These are phyloP conservation scores for Battus philenor DNA, from an alignment of 1,140 invertebrate genomes.

Conservation along the genomic window DNA sequence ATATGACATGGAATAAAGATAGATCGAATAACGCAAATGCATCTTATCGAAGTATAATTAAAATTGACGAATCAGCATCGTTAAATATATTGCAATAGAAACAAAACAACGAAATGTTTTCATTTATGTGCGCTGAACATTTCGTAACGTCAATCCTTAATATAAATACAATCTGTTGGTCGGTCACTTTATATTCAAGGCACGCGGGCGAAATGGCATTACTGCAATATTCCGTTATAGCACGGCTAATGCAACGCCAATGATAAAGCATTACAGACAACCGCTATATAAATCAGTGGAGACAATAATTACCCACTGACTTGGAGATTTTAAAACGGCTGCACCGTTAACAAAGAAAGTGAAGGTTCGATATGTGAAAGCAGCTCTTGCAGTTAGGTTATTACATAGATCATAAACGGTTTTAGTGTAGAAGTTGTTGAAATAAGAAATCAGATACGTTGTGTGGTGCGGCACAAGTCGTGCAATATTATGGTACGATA, in stretches of 20 bases:
- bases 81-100: no score
- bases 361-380: constrained; percentile 6
- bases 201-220: constrained; percentile 5
- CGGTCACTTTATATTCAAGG: constrained; percentile 7
- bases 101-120: no score
- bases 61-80: no score
- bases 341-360: constrained; percentile 5
- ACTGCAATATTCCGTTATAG: background rate
- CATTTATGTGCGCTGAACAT: no score
- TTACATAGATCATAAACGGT: no score
- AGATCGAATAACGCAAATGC: no score
- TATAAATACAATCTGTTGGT: constrained; percentile 8
- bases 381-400: background rate
- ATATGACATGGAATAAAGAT: no score
- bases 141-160: background rate
- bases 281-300: constrained; percentile 10
- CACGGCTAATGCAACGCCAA: constrained; percentile 8
- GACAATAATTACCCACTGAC: constrained; percentile 5
- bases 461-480: no score
- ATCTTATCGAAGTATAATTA: no score
- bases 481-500: no score
- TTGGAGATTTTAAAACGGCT: constrained; percentile 1
- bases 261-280: constrained; percentile 8
- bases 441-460: no score
- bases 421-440: no score